Base-by-base conservation (phyloP, 2,113 vertebrate species). In the Petrocephalus microphthalmus region DNA sequence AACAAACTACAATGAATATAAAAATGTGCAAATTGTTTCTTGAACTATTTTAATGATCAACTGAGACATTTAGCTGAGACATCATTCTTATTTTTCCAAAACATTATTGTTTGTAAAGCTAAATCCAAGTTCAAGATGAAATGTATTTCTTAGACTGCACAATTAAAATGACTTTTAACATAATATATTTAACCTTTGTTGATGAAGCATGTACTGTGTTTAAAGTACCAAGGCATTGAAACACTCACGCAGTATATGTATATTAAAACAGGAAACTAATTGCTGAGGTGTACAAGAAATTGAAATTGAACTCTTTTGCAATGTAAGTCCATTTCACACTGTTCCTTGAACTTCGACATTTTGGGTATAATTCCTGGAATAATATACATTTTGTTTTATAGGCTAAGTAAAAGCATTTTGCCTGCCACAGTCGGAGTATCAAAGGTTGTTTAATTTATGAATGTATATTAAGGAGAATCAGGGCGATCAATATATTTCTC, bases 381-480 rank as follows among this genome's bases (percentile, higher is more conserved):
- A 81, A 83, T 82, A 51, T 82, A 89, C 53, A n/a, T 60, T 89
- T 84, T 87, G 51, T 87, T 87, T 88, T 87, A 89, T 71, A 87
- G 89, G 87, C 89, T 53, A 67, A 52, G 86, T 89, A 90, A 95
- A 91, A 94, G 95, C 94, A 92, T 93, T 94, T 92, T 93, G 89
- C 92, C 91, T 94, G 95, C 93, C 95, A 95, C 94, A 94, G n/a
- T 94, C 90, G 92, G 95, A 95, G 95, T 92, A 95, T 94, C 94
- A 96, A 95, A 96, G 96, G 95, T 95, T 95, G 94, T 92, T 93
- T 94, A 94, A 96, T 96, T 96, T 96, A 96, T 96, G 95, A 95
- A 96, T 92, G 93, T 94, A 94, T 95, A 96, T 96, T 96, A 96
- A 93, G 95, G 93, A 94, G 96, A 95, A 96, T 96, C 95, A 95